Evolutionary conservation across 2,888 invertebrate genomes (phyloP).

Genomic region (Mimumesa dahlbomi): DNA sequence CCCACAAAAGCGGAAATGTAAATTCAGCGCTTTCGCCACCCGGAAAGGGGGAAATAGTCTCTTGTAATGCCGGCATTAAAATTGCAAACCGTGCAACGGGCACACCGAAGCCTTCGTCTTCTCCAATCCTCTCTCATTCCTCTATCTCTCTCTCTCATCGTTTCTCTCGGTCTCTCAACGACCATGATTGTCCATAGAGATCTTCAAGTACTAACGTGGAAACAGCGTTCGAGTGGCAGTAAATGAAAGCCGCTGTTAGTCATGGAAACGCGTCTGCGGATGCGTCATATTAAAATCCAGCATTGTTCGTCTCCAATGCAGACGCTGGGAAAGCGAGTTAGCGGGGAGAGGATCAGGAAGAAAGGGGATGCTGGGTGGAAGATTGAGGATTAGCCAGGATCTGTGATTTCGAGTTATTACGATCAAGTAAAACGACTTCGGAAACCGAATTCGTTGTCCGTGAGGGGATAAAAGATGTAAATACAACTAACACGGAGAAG

Average conservation of each 20-base stretch:
- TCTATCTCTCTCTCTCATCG: too few species aligned
- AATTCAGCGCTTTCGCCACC: conserved; percentile 61
- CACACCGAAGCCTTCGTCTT: conserved; percentile 29
- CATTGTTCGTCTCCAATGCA: conserved; percentile 65
- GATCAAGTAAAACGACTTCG: not conserved
- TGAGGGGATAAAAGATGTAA: not conserved
- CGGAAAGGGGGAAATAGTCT: conserved; percentile 35
- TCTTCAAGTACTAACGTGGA: conserved; percentile 54
- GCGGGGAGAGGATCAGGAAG: not conserved
- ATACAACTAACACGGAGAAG: too few species aligned
- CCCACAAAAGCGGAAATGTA: conserved; percentile 56
- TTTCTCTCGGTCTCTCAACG: conserved; percentile 3
- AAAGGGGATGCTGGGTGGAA: not conserved
- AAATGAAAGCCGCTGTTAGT: conserved; percentile 69
- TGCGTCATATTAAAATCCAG: conserved; percentile 71
- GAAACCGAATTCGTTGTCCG: conserved; percentile 3
- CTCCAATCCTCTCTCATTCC: conserved; percentile 31
- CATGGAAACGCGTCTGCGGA: conserved; percentile 61
- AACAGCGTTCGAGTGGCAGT: conserved; percentile 60
- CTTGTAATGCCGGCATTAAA: conserved; percentile 73
- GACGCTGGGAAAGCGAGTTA: conserved; percentile 29
- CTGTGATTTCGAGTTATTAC: conserved; percentile 13
- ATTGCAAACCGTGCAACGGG: conserved; percentile 70
- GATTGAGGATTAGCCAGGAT: conserved; percentile 25
- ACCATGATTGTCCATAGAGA: conserved; percentile 54